Evolutionary conservation across 2,113 vertebrate species (phyloP), one percentile per base, ranked within the genome.

Genomic region (Leucopsar rothschildi): DNA sequence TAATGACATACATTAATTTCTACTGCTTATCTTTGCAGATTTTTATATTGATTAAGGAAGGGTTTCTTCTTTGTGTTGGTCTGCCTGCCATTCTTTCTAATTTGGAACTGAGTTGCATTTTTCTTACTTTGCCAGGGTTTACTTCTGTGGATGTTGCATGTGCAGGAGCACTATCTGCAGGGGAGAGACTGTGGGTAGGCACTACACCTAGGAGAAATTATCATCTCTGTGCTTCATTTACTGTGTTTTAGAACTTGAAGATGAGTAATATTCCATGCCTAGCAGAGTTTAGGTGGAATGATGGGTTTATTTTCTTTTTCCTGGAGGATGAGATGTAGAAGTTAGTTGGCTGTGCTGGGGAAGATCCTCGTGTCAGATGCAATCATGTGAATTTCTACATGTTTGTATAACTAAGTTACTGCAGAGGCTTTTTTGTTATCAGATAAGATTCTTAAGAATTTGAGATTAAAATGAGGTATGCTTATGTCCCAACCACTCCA

Each of bases 391-490:
- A 78, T 89, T 90, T 85, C 85, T 82, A 24, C 56, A 21, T 85
- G 28, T 56, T 90, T 91, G 56, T 86, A 5, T 56, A 35, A 82
- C 52, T 33, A 52, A 60, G 24, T 90, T 90, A 81, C 12, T 84
- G 70, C 71, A 86, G 37, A 61, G 56, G 18, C 65, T 31, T 24
- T 91, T 96, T 83, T 80, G n/a, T 93, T 90, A 92, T 83, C 84
- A 94, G 91, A 60, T 90, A 31, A 22, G 29, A 82, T 12, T 63
- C 33, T 83, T 83, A 24, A 83, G 68, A 92, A 88, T 63, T 65
- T 81, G 76, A 93, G 76, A 90, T 93, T 59, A 88, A 65, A 92
- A 73, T 57, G 69, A 86, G 45, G 60, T 69, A 65, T 24, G 29
- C 18, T 47, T 73, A 35, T 93, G 59, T 80, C 86, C 49, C 68